Percentiles rank a stretch among this genome's conserved stretches.
Evolutionary conservation across 2,888 invertebrate species (phyloP).

Genomic region (Eumerus sabulonum): DNA sequence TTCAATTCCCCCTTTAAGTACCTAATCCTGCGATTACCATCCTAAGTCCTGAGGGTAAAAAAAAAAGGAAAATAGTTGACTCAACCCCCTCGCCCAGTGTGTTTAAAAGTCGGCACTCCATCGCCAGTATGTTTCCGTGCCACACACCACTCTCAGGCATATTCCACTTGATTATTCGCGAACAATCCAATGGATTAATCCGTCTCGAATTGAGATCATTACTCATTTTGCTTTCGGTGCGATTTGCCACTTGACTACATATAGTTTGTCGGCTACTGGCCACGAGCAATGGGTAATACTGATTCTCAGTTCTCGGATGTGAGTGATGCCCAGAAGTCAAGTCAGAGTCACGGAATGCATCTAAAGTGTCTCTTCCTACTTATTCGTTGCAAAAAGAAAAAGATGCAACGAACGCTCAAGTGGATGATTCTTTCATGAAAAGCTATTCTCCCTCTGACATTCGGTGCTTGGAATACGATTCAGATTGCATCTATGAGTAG

Average conservation of each 20-base stretch:
- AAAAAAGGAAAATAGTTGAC: no score
- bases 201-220: constrained; percentile 57
- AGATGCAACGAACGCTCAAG: constrained; percentile 64
- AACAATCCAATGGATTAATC: constrained; percentile 58
- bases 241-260: constrained; percentile 65
- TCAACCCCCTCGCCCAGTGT: constrained; percentile 3
- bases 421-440: constrained; percentile 31
- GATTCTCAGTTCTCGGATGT: constrained; percentile 29
- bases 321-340: constrained; percentile 17
- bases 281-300: constrained; percentile 20
- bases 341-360: constrained; percentile 10
- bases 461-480: constrained; percentile 1
- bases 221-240: constrained; percentile 55
- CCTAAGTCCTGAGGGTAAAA: no score
- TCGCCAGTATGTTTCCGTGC: background rate
- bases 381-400: constrained; percentile 31
- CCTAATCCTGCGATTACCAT: background rate
- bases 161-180: constrained; percentile 39
- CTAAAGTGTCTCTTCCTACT: constrained; percentile 60
- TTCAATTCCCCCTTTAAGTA: background rate
- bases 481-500: constrained; percentile 1
- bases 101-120: background rate
- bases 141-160: constrained; percentile 11
- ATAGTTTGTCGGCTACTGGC: constrained; percentile 30
- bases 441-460: constrained; percentile 9